Percentiles rank a stretch among this genome's conserved stretches.
These are phyloP conservation scores for Euproctis similis DNA, from an alignment of 2,888 invertebrate genomes.

Conservation along the genomic window DNA sequence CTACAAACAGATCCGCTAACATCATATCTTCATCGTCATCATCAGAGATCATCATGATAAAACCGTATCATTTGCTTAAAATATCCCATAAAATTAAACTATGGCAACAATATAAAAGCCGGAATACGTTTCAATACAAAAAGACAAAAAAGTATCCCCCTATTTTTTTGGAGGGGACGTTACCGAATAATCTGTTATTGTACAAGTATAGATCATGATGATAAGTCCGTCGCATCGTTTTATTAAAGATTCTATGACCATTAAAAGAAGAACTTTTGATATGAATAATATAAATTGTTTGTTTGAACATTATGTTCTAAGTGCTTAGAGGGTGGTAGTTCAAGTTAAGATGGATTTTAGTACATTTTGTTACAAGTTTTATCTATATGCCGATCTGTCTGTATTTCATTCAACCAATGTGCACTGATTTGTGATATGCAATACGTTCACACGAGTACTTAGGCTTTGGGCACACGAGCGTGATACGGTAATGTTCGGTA, in stretches of 20 bases:
- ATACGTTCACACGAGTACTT: slow-evolving; percentile 69
- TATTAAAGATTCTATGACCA: slow-evolving; percentile 58
- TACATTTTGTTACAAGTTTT: slow-evolving; percentile 36
- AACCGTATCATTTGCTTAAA: slow-evolving; percentile 74
- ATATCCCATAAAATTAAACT: slow-evolving; percentile 69
- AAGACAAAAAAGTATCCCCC: slow-evolving; percentile 44
- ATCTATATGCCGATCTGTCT: slow-evolving; percentile 58
- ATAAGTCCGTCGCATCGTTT: slow-evolving; percentile 63
- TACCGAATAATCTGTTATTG: slow-evolving; percentile 72
- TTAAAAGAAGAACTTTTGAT: slow-evolving; percentile 30
- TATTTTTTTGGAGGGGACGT: slow-evolving; percentile 60
- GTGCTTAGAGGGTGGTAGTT: slow-evolving; percentile 27
- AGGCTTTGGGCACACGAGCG: slow-evolving; percentile 47
- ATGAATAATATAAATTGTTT: slow-evolving; percentile 8
- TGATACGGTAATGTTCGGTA: slow-evolving; percentile 19
- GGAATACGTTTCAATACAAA: slow-evolving; percentile 53
- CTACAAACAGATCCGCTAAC: too few species aligned
- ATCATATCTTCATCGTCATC: slow-evolving; percentile 41
- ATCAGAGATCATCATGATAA: slow-evolving; percentile 51
- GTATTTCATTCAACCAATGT: slow-evolving; percentile 53
- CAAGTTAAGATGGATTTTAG: slow-evolving; percentile 36
- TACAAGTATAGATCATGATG: slow-evolving; percentile 62
- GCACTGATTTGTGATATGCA: slow-evolving; percentile 59
- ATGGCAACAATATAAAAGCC: slow-evolving; percentile 63
- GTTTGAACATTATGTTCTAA: slow-evolving; percentile 1